These are phyloP conservation scores for Stylophora pistillata DNA, from an alignment of 64 coral and sea anemone genomes.

Conservation along the genomic window DNA sequence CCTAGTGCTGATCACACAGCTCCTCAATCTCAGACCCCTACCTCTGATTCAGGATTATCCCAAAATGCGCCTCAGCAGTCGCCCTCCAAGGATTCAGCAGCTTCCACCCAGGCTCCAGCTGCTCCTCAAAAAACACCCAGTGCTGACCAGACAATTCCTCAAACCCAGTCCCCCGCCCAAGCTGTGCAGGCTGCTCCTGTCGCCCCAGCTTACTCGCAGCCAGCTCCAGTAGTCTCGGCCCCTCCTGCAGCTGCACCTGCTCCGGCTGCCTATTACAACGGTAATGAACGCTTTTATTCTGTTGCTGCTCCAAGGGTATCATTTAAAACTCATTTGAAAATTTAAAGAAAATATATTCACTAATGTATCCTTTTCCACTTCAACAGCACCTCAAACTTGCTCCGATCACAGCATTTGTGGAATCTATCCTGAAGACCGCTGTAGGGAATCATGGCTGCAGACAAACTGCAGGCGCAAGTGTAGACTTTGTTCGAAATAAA, in stretches of 20 bases:
- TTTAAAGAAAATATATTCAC: too few species aligned
- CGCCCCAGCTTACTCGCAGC: neutral
- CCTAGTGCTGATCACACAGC: neutral
- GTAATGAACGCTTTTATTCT: neutral
- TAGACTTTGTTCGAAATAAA: conserved; percentile 42
- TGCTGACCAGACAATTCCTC: neutral
- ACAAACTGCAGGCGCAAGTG: conserved; percentile 64
- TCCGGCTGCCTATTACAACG: neutral
- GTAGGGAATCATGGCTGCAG: conserved; percentile 45
- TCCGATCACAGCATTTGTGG: conserved; percentile 22
- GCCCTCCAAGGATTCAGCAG: too few species aligned
- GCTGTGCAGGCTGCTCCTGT: neutral
- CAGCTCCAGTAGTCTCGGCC: neutral
- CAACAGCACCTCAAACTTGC: conserved; percentile 25
- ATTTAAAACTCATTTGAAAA: too few species aligned
- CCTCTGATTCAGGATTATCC: too few species aligned
- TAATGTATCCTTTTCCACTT: neutral
- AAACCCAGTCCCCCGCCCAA: neutral
- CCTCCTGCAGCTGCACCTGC: neutral
- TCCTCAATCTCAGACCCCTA: neutral
- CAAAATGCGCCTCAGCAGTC: too few species aligned
- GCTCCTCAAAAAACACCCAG: neutral
- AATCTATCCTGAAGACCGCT: conserved; percentile 45
- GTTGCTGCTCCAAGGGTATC: too few species aligned
- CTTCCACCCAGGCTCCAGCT: neutral